phyloP scores from a whole-genome alignment of 64 coral and sea anemone species.

The Acropora yongei region DNA sequence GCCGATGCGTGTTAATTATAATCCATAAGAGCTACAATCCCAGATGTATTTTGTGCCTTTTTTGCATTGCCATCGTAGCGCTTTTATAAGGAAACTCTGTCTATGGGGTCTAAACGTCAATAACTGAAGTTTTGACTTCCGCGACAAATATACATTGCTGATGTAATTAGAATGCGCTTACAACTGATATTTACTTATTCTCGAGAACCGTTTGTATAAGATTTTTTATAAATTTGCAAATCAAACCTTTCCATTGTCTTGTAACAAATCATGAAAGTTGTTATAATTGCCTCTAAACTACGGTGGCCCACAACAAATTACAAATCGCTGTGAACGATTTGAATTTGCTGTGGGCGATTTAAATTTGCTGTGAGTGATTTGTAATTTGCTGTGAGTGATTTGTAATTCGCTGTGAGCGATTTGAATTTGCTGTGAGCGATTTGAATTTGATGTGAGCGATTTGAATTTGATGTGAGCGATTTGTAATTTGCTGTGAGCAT shows the following conservation, averaged over 20 bases:
- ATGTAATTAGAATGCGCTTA: background rate
- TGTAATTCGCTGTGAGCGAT: no score
- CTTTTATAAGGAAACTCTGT: slow-evolving; percentile 11
- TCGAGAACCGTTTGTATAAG: slow-evolving; percentile 1
- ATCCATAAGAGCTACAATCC: background rate
- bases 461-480: no score
- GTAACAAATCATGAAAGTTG: background rate
- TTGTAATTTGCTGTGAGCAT: no score
- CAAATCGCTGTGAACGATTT: no score
- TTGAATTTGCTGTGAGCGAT: no score
- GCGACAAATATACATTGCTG: background rate
- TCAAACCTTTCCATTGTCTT: background rate
- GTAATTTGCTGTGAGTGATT: no score
- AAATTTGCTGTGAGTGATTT: no score
- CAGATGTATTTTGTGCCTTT: slow-evolving; percentile 6
- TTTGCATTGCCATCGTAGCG: background rate
- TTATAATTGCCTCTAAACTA: no score
- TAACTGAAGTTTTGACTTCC: background rate
- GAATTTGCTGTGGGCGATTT: no score
- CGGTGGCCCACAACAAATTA: no score
- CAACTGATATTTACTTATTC: background rate
- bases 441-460: no score
- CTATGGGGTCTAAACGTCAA: background rate
- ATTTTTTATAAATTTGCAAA: background rate
- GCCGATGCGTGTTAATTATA: background rate